These are phyloP conservation scores for Scartelaos histophorus DNA, from an alignment of 2,113 vertebrate genomes.

Conservation along the genomic window DNA sequence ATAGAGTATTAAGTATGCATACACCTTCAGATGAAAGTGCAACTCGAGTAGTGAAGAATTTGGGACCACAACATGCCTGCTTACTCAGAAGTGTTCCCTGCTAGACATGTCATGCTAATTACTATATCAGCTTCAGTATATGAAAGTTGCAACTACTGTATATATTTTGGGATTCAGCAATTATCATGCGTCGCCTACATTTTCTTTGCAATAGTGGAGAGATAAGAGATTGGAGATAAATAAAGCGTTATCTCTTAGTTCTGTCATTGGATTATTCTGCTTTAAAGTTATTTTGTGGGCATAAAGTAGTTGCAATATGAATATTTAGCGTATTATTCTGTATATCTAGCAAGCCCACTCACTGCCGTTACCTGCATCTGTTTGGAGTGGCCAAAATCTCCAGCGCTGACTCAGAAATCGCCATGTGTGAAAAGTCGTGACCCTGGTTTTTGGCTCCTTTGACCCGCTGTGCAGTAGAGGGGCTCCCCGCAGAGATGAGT, in stretches of 20 bases:
- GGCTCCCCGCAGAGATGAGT: constrained; percentile 30
- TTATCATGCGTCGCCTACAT: too few relatives aligned
- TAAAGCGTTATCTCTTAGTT: too few relatives aligned
- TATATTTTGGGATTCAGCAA: too few relatives aligned
- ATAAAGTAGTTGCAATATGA: too few relatives aligned
- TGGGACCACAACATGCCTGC: constrained; percentile 61
- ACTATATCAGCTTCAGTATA: too few relatives aligned
- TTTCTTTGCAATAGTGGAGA: too few relatives aligned
- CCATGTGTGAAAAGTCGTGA: constrained; percentile 42
- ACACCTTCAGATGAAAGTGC: constrained; percentile 47
- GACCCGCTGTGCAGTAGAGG: constrained; percentile 55
- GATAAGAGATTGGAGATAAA: too few relatives aligned
- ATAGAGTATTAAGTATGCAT: constrained; percentile 54
- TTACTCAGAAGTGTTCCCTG: neutral
- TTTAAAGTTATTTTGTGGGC: too few relatives aligned
- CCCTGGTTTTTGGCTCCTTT: constrained; percentile 56
- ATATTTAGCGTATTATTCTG: too few relatives aligned
- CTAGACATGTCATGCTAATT: too few relatives aligned
- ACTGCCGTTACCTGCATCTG: constrained; percentile 65
- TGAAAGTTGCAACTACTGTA: too few relatives aligned
- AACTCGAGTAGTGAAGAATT: constrained; percentile 38
- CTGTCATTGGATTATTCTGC: too few relatives aligned
- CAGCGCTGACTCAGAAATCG: constrained; percentile 47
- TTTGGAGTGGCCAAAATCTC: constrained; percentile 37
- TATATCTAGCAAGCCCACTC: constrained; percentile 22